Conservation (phyloP, 2,113 vertebrate genomes). For the Argyrosomus japonicus region DNA sequence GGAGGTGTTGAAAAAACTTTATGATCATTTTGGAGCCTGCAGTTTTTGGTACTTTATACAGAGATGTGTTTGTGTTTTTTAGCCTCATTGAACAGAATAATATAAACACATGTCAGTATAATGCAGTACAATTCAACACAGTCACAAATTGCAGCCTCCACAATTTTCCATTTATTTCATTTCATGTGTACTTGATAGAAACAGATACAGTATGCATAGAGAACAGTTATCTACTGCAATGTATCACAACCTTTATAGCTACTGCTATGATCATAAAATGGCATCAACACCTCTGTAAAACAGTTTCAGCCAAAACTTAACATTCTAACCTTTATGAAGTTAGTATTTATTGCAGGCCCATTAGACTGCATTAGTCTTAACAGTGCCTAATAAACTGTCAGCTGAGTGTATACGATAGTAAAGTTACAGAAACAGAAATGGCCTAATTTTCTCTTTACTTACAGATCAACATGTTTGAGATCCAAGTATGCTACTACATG, state of each 20-base stretch:
- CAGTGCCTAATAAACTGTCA: not conserved
- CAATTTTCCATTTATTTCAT: not conserved
- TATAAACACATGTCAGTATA: not conserved
- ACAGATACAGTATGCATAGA: too few relatives aligned
- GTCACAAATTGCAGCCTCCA: not conserved
- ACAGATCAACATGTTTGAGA: not conserved
- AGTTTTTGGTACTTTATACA: not conserved
- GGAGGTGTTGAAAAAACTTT: not conserved
- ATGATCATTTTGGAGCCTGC: not conserved
- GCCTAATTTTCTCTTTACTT: not conserved
- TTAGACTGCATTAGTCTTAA: not conserved
- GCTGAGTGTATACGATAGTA: not conserved
- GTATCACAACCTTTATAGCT: too few relatives aligned
- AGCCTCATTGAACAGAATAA: not conserved
- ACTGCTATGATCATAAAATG: not conserved
- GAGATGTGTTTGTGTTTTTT: not conserved
- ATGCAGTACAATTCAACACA: not conserved
- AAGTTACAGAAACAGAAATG: not conserved
- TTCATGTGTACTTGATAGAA: too few relatives aligned
- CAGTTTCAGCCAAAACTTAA: not conserved
- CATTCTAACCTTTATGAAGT: not conserved
- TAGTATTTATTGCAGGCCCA: not conserved
- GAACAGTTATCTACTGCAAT: too few relatives aligned
- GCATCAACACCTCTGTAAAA: not conserved
- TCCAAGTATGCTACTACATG: not conserved